Conservation (phyloP, 2,113 vertebrate species). For the Indicator maculatus region DNA sequence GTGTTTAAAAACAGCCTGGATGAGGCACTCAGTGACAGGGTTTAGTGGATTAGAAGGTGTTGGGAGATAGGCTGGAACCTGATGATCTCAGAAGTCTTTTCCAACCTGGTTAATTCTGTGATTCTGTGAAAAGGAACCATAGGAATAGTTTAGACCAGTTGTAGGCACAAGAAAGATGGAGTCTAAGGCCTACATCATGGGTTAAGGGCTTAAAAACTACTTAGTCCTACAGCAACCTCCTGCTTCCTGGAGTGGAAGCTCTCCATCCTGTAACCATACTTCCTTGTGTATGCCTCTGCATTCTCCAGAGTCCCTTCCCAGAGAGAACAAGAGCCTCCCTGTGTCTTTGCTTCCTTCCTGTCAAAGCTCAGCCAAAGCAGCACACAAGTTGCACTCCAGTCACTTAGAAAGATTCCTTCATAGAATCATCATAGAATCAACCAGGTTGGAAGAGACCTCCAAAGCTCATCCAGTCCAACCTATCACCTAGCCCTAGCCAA, state of each 20-base stretch:
- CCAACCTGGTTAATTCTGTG: too few relatives aligned
- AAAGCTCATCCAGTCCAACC: too few relatives aligned
- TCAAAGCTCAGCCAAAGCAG: background rate
- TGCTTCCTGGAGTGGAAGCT: background rate
- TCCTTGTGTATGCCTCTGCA: background rate
- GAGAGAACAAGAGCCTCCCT: background rate
- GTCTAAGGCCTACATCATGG: background rate
- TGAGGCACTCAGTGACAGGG: too few relatives aligned
- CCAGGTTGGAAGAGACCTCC: too few relatives aligned
- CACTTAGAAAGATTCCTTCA: background rate
- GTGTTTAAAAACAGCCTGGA: too few relatives aligned
- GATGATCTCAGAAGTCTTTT: too few relatives aligned
- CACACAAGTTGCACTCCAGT: rapidly evolving
- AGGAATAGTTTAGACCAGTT: background rate
- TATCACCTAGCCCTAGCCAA: too few relatives aligned
- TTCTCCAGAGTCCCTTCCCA: background rate
- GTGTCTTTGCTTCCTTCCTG: background rate
- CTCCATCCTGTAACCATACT: background rate
- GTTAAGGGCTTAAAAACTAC: background rate
- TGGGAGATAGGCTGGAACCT: too few relatives aligned
- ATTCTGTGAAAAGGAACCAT: background rate
- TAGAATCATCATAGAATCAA: too few relatives aligned
- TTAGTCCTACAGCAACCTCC: background rate
- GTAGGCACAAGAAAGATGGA: background rate
- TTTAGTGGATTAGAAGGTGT: too few relatives aligned